Base-by-base conservation (phyloP, 2,113 vertebrate species). In the Progne subis region DNA sequence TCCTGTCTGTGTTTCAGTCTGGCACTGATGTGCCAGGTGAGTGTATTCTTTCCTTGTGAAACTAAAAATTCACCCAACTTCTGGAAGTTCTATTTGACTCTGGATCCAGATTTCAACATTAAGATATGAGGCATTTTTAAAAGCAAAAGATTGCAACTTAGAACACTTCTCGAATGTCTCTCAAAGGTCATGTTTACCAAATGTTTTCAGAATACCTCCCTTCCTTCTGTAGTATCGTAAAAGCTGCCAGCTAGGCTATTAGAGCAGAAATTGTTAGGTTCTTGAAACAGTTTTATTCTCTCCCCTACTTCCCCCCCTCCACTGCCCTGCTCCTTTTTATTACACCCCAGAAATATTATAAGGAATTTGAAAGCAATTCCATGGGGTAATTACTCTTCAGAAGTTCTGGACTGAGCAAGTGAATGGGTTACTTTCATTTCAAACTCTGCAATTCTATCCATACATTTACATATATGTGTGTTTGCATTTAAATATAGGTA, bases 241-340 rank as follows among this genome's bases (percentile, higher is more conserved):
- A 77, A 64, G 53, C 43, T 81, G 18, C 39, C 43, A 63, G 9
- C 3, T 12, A 14, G 5, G 6, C 11, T 70, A 18, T 50, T 70
- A 37, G 20, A 90, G 16, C 24, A 82, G 55, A 31, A 84, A 10
- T 41, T 41, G 1, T 63, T 52, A 49, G 19, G 11, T 34, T 70
- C 34, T 67, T n/a, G 28, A n/a, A 70, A 82, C 7, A 14, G 24
- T 61, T 79, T 71, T 49, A 67, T 65, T 29, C 12, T 63, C 21
- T 41, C 4, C 14, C 4, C 12, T 25, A 21, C 11, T 49, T 86
- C 13, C 9, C 7, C 7, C 5, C 2, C 2, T 4, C 1, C 6
- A 1, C 16, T 6, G 0, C 5, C 10, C 11, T 0, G 7, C 24
- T 71, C 44, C 6, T 28, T 78, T 85, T 82, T 43, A 24, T 53